These are phyloP conservation scores for Drosophila rufa DNA, from an alignment of 1,140 invertebrate species.

Conservation along the genomic window DNA sequence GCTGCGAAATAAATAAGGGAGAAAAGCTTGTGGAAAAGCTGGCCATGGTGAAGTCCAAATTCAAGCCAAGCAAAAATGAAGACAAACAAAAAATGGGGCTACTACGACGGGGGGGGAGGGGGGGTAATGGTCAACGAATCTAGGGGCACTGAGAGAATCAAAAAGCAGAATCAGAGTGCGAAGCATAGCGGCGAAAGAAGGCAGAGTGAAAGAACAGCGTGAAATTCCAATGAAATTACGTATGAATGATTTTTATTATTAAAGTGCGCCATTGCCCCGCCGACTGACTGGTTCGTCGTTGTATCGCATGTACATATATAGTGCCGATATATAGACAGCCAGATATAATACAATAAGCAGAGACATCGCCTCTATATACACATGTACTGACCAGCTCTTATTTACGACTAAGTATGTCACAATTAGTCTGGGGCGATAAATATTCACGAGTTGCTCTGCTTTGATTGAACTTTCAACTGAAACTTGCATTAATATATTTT, in stretches of 20 bases:
- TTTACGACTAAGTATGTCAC: slow-evolving; percentile 38
- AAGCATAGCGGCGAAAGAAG: slow-evolving; percentile 33
- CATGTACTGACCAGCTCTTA: slow-evolving; percentile 26
- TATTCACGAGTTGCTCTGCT: slow-evolving; percentile 45
- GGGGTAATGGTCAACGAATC: slow-evolving; percentile 17
- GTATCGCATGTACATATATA: slow-evolving; percentile 21
- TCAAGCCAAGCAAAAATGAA: neutral
- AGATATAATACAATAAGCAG: slow-evolving; percentile 18
- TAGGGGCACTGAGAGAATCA: slow-evolving; percentile 13
- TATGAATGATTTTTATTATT: slow-evolving; percentile 65
- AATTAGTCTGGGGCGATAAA: slow-evolving; percentile 51
- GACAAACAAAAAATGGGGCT: slow-evolving; percentile 10
- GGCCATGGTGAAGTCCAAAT: neutral
- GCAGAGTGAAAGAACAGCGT: slow-evolving; percentile 41
- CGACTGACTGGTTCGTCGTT: slow-evolving; percentile 20
- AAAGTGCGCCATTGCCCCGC: slow-evolving; percentile 60
- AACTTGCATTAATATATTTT: neutral
- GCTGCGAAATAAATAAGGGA: neutral
- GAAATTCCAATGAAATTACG: slow-evolving; percentile 73
- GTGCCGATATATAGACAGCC: neutral
- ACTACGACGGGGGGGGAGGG: neutral
- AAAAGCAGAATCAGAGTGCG: slow-evolving; percentile 23
- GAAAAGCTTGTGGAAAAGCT: neutral
- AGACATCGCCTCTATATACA: slow-evolving; percentile 22
- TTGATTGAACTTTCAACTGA: slow-evolving; percentile 32